These are phyloP conservation scores for Aspidiotus destructor DNA, from an alignment of 2,888 invertebrate genomes.

Conservation along the genomic window DNA sequence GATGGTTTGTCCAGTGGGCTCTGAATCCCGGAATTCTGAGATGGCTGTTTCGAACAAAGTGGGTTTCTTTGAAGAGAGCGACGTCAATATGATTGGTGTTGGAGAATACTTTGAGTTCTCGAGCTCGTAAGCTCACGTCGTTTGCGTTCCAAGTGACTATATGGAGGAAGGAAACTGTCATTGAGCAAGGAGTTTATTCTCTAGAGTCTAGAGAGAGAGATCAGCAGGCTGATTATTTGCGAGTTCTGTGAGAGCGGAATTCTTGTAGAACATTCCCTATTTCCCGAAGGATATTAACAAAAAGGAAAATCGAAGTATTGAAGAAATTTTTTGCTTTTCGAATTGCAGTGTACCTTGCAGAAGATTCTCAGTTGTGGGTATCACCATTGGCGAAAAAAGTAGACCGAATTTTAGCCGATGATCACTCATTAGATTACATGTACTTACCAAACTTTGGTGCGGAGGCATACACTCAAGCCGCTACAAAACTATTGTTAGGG, in stretches of 20 bases:
- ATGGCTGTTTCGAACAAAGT: background rate
- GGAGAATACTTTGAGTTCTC: background rate
- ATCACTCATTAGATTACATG: slow-evolving; percentile 81
- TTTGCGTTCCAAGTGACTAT: background rate
- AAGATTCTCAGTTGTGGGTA: slow-evolving; percentile 71
- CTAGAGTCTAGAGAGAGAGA: too few species aligned
- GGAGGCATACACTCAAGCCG: slow-evolving; percentile 64
- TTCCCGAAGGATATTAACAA: too few species aligned
- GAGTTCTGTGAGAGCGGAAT: too few species aligned
- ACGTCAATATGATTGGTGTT: background rate
- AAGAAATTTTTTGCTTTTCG: too few species aligned
- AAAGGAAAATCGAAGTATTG: too few species aligned
- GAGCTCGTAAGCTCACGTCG: background rate
- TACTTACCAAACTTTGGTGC: slow-evolving; percentile 87
- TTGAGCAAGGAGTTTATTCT: background rate
- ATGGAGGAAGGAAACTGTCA: background rate
- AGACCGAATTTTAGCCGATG: slow-evolving; percentile 71
- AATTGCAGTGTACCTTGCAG: too few species aligned
- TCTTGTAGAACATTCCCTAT: too few species aligned
- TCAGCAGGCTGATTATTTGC: background rate
- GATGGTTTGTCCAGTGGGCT: background rate
- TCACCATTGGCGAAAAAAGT: slow-evolving; percentile 86
- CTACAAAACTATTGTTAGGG: slow-evolving; percentile 78
- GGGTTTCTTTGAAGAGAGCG: background rate
- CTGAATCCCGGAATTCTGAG: background rate